Percentiles rank a stretch among this genome's conserved stretches.
These are phyloP conservation scores for Anthopleura xanthogrammica DNA, from an alignment of 92 coral and sea anemone species.

Conservation along the genomic window DNA sequence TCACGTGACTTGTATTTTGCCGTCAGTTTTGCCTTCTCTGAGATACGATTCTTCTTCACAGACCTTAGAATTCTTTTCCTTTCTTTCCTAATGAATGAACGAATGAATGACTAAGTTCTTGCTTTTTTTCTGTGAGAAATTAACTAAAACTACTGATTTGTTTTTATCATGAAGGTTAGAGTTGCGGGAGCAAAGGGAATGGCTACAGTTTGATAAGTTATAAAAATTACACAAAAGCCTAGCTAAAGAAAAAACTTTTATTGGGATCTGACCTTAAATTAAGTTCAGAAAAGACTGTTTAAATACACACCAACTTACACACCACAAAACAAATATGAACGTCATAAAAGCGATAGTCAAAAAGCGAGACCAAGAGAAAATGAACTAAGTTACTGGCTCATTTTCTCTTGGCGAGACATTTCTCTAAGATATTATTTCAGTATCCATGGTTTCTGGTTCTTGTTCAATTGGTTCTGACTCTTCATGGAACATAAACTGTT, in stretches of 20 bases:
- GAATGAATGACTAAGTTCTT: background rate
- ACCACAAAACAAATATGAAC: background rate
- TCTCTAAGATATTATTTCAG: slow-evolving; percentile 26
- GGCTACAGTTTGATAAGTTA: background rate
- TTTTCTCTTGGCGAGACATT: too few species aligned
- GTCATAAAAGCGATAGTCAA: background rate
- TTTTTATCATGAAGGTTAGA: too few species aligned
- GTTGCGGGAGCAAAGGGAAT: background rate
- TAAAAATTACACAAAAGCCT: background rate
- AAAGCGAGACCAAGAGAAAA: background rate
- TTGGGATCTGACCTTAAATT: background rate
- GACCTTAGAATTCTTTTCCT: too few species aligned
- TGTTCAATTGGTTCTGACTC: slow-evolving; percentile 86
- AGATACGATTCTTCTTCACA: too few species aligned
- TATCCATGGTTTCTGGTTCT: slow-evolving; percentile 58
- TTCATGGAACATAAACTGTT: slow-evolving; percentile 94
- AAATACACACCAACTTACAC: background rate
- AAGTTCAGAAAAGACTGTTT: background rate
- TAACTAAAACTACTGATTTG: too few species aligned
- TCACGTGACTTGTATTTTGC: background rate
- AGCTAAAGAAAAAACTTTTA: background rate
- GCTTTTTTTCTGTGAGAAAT: too few species aligned
- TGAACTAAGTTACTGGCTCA: too few species aligned
- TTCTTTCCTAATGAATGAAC: too few species aligned
- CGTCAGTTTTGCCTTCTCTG: background rate